A percentile compares a stretch with the other conserved stretches of the same genome.
These are phyloP conservation scores for Halcyon senegalensis DNA, from an alignment of 2,113 vertebrate genomes.

Conservation along the genomic window DNA sequence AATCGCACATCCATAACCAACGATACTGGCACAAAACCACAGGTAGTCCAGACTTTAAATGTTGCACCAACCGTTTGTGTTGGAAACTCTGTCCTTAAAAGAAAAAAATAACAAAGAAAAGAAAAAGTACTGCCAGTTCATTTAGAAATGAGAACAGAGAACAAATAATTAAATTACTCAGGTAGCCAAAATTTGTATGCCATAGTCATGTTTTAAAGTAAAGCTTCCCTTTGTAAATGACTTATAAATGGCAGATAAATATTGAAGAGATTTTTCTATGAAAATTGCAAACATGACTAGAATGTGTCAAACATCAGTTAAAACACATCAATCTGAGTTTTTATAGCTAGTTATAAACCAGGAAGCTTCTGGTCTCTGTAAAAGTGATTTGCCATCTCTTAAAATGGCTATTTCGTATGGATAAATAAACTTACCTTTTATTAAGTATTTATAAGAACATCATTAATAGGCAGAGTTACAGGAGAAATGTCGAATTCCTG, in stretches of 20 bases:
- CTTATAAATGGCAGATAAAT: conserved; percentile 39
- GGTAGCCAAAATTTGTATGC: neutral
- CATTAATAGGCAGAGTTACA: neutral
- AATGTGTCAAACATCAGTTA: neutral
- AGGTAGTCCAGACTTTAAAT: neutral
- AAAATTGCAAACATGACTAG: conserved; percentile 15
- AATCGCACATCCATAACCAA: neutral
- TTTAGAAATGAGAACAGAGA: neutral
- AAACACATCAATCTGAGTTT: neutral
- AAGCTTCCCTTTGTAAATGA: neutral
- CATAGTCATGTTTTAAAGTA: neutral
- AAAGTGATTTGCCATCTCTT: conserved; percentile 28
- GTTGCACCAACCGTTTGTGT: neutral
- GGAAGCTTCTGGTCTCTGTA: neutral
- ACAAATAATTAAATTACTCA: neutral
- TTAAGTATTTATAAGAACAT: neutral
- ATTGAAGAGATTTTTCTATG: conserved; percentile 1
- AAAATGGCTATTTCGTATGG: neutral
- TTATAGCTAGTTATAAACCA: conserved; percentile 27
- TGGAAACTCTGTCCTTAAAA: neutral
- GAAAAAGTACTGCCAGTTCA: neutral
- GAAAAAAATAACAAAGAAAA: neutral
- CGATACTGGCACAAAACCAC: rapidly evolving
- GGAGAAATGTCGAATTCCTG: neutral
- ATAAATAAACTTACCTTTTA: neutral